phyloP scores from a whole-genome alignment of 2,888 invertebrate genomes.

The Athalia rosae region DNA sequence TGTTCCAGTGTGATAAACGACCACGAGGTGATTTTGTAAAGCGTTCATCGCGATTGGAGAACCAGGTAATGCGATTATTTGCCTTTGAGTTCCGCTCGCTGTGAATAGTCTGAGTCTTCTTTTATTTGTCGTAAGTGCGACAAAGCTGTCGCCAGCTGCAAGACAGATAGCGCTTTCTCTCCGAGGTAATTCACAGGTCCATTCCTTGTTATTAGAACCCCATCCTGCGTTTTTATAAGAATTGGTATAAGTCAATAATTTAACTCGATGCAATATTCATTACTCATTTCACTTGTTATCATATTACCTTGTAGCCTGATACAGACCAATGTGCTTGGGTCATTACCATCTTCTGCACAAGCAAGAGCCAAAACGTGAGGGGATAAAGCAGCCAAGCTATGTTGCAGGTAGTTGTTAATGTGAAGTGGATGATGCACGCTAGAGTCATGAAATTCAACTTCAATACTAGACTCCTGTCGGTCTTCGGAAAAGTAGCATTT shows the following conservation, averaged over 20 bases:
- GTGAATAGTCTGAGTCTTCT: slow-evolving; percentile 89
- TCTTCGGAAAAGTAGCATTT: slow-evolving; percentile 85
- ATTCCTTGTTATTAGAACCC: slow-evolving; percentile 87
- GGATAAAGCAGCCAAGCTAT: slow-evolving; percentile 92
- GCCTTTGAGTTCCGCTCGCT: slow-evolving; percentile 90
- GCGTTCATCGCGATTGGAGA: slow-evolving; percentile 82
- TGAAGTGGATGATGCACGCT: slow-evolving; percentile 92
- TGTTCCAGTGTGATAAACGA: slow-evolving; percentile 80
- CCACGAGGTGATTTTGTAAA: slow-evolving; percentile 77
- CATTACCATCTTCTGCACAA: slow-evolving; percentile 76
- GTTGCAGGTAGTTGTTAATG: slow-evolving; percentile 88
- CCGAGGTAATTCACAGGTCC: slow-evolving; percentile 86
- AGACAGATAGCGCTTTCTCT: slow-evolving; percentile 85
- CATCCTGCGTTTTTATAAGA: slow-evolving; percentile 66
- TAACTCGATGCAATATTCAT: no score
- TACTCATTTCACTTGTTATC: neutral
- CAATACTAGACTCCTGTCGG: slow-evolving; percentile 82
- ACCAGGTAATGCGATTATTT: slow-evolving; percentile 84
- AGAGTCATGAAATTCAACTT: slow-evolving; percentile 96
- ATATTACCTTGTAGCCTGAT: slow-evolving; percentile 65
- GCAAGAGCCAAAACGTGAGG: slow-evolving; percentile 87
- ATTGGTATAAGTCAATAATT: neutral
- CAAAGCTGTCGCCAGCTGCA: slow-evolving; percentile 80
- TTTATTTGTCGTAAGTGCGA: slow-evolving; percentile 86
- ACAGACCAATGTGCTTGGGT: slow-evolving; percentile 76